Evolutionary conservation across 2,888 invertebrate genomes (phyloP).

Genomic region (Cerceris ruficornis): DNA sequence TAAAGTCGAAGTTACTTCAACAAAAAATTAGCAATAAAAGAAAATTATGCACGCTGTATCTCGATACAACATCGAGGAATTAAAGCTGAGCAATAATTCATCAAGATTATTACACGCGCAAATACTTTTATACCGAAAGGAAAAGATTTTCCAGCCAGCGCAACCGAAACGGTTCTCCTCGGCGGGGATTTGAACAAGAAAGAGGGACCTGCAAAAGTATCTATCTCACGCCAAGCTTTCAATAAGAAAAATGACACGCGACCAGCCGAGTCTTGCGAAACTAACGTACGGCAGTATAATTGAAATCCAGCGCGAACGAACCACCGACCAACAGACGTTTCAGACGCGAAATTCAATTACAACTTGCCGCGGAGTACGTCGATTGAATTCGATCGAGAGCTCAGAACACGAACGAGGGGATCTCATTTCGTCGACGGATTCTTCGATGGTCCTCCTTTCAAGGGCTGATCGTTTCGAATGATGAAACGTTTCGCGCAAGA

Average conservation of each 20-base stretch:
- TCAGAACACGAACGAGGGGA: not conserved
- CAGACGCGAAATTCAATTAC: slow-evolving; percentile 54
- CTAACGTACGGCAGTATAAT: slow-evolving; percentile 13
- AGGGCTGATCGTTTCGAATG: not conserved
- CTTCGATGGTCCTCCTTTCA: not conserved
- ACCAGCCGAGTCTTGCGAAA: slow-evolving; percentile 7
- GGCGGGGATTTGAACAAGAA: not conserved
- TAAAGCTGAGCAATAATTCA: too few relatives aligned
- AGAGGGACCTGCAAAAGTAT: not conserved
- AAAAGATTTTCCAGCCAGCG: not conserved
- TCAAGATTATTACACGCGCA: too few relatives aligned
- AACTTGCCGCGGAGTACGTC: slow-evolving; percentile 22
- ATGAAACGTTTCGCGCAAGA: not conserved
- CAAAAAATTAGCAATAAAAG: too few relatives aligned
- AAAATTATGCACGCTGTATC: too few relatives aligned
- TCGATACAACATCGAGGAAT: too few relatives aligned
- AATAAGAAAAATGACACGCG: slow-evolving; percentile 1
- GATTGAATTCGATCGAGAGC: slow-evolving; percentile 41
- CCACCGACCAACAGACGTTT: slow-evolving; percentile 22
- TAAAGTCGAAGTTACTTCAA: too few relatives aligned
- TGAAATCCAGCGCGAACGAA: slow-evolving; percentile 12
- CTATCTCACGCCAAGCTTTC: not conserved
- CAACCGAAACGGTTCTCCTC: not conserved
- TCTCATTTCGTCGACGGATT: not conserved
- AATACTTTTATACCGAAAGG: not conserved